These are phyloP conservation scores for Orthosia gothica DNA, from an alignment of 2,888 invertebrate genomes.

Conservation along the genomic window DNA sequence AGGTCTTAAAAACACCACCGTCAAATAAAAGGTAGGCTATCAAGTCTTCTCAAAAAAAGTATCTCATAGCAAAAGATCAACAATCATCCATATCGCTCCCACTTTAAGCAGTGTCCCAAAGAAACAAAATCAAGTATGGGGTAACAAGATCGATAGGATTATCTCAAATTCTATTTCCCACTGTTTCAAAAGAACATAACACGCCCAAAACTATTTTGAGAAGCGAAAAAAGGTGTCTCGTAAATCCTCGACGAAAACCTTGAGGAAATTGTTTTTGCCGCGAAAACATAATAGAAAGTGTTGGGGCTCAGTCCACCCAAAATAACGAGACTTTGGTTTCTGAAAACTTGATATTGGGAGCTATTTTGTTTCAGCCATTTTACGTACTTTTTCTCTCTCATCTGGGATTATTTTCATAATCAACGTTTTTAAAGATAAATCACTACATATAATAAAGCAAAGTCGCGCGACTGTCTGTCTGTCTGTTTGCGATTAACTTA, in stretches of 20 bases:
- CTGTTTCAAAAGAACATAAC: slow-evolving; percentile 69
- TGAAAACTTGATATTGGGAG: slow-evolving; percentile 44
- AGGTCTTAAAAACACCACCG: too few relatives aligned
- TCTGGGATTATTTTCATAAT: not conserved
- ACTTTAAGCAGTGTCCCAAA: slow-evolving; percentile 16
- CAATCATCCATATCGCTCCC: slow-evolving; percentile 14
- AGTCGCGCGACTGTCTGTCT: too few relatives aligned
- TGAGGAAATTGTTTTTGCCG: slow-evolving; percentile 65
- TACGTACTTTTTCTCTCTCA: not conserved
- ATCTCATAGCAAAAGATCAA: slow-evolving; percentile 9
- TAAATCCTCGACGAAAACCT: slow-evolving; percentile 61
- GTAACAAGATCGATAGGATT: slow-evolving; percentile 60
- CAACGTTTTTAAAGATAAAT: not conserved
- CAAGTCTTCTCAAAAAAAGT: not conserved
- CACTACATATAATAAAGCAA: not conserved
- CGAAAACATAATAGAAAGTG: slow-evolving; percentile 65
- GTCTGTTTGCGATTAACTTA: too few relatives aligned
- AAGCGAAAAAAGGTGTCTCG: slow-evolving; percentile 62
- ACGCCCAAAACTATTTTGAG: slow-evolving; percentile 65
- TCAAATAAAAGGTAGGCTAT: not conserved
- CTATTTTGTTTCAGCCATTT: slow-evolving; percentile 16
- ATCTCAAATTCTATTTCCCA: slow-evolving; percentile 61
- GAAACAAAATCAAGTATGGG: slow-evolving; percentile 46
- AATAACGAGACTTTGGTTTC: slow-evolving; percentile 54
- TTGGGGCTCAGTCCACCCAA: slow-evolving; percentile 19